These are phyloP conservation scores for Samia ricini DNA, from an alignment of 1,140 invertebrate species.

Conservation along the genomic window DNA sequence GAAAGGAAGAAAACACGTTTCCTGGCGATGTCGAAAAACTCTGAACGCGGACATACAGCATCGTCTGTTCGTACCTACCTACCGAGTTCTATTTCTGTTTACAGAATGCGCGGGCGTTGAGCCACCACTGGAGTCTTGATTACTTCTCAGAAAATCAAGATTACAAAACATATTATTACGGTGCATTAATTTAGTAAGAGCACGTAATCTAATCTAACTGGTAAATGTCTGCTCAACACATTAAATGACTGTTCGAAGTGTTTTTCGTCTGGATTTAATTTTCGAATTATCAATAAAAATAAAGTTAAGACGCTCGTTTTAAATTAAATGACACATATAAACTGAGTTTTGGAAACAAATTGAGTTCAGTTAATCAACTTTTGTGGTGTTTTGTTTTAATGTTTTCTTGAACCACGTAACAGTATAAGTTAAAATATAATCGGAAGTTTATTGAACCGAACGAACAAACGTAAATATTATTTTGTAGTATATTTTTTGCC, in stretches of 20 bases:
- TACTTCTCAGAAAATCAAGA: constrained; percentile 34
- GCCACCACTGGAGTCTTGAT: constrained; percentile 28
- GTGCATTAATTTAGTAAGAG: constrained; percentile 32
- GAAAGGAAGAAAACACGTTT: constrained; percentile 27
- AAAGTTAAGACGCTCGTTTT: neutral
- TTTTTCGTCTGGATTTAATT: neutral
- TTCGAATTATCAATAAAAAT: neutral
- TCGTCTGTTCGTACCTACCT: neutral
- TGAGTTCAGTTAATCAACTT: neutral
- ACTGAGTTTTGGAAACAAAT: too few relatives aligned
- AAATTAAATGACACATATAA: too few relatives aligned
- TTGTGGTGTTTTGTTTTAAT: neutral
- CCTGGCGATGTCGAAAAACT: constrained; percentile 23
- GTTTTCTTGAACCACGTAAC: too few relatives aligned
- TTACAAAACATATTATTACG: constrained; percentile 27
- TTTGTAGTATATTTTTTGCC: too few relatives aligned
- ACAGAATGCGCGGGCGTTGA: constrained; percentile 23
- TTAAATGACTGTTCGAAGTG: neutral
- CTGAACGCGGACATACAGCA: constrained; percentile 13
- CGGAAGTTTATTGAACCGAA: too few relatives aligned
- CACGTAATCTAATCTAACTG: constrained; percentile 8
- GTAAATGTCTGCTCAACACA: neutral
- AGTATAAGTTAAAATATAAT: too few relatives aligned
- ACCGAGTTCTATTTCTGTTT: constrained; percentile 31
- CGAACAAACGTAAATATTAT: too few relatives aligned